A percentile compares a stretch with the other conserved stretches of the same genome.
Conservation (phyloP, 2,888 invertebrate species). For the Stenurella melanura region DNA sequence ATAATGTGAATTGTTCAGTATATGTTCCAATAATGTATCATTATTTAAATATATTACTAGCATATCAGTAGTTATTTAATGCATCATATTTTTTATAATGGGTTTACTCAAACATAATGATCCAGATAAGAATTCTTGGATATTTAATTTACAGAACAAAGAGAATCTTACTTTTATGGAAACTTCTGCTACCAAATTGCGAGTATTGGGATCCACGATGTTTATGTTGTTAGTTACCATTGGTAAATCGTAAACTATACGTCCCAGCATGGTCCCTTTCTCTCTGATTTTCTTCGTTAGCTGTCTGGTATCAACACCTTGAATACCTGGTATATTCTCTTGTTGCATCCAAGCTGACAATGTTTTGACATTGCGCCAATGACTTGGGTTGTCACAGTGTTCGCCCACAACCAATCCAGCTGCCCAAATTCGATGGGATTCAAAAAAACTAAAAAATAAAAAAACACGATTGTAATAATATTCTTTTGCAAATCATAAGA, state of each 20-base stretch:
- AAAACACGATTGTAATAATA: too few relatives aligned
- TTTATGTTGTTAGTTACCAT: slow-evolving; percentile 70
- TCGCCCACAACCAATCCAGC: slow-evolving; percentile 94
- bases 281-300: slow-evolving; percentile 94
- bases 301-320: slow-evolving; percentile 94
- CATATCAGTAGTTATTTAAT: too few relatives aligned
- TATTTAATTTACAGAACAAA: too few relatives aligned
- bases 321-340: slow-evolving; percentile 89
- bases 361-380: slow-evolving; percentile 90
- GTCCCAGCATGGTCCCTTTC: slow-evolving; percentile 88
- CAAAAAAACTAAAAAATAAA: slow-evolving; percentile 96
- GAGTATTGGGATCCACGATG: slow-evolving; percentile 87
- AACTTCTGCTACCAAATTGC: slow-evolving; percentile 94
- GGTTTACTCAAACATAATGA: too few relatives aligned
- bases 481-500: too few relatives aligned
- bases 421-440: slow-evolving; percentile 93
- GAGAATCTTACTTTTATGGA: slow-evolving; percentile 81
- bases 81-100: too few relatives aligned
- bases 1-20: too few relatives aligned
- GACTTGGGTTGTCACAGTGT: slow-evolving; percentile 89
- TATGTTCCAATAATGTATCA: too few relatives aligned
- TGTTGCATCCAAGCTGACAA: slow-evolving; percentile 89
- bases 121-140: too few relatives aligned
- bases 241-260: slow-evolving; percentile 78
- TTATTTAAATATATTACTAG: too few relatives aligned